Percentiles rank a stretch among this genome's conserved stretches.
Conservation (phyloP, 2,888 invertebrate genomes). For the Eurytoma californica region DNA sequence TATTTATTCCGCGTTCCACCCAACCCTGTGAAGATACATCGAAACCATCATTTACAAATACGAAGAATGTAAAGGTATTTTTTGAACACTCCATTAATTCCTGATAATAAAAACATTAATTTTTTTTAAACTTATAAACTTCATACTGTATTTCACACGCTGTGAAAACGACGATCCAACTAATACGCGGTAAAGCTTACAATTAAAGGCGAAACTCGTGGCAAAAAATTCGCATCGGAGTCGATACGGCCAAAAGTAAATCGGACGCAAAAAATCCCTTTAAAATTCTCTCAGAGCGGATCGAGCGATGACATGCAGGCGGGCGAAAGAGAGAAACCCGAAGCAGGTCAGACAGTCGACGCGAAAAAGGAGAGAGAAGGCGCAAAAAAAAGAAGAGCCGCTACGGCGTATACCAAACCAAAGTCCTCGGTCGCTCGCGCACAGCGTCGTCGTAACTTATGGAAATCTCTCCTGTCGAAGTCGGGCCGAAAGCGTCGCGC, state of each 20-base stretch:
- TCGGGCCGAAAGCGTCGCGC: constrained; percentile 3
- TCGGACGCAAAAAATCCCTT: constrained; percentile 12
- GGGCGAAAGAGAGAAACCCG: background rate
- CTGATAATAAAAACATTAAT: too few species aligned
- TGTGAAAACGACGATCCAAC: too few species aligned
- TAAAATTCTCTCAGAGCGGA: constrained; percentile 21
- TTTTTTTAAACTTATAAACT: too few species aligned
- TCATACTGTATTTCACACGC: too few species aligned
- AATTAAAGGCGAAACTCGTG: too few species aligned
- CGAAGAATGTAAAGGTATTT: too few species aligned
- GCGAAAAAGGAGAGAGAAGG: background rate
- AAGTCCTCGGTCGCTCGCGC: constrained; percentile 20
- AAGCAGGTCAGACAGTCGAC: background rate
- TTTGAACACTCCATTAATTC: too few species aligned
- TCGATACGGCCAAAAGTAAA: background rate
- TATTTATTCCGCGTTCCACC: too few species aligned
- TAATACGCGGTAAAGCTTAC: too few species aligned
- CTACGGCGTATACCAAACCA: constrained; percentile 2
- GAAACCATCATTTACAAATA: too few species aligned
- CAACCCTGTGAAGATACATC: too few species aligned
- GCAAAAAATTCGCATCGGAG: too few species aligned
- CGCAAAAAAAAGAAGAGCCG: background rate
- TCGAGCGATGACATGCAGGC: background rate
- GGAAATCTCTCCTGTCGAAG: constrained; percentile 44
- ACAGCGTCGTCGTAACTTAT: constrained; percentile 41